Percentiles rank a stretch among this genome's conserved stretches.
Conservation (phyloP, 2,888 invertebrate genomes). For the Eubasilissa splendida region DNA sequence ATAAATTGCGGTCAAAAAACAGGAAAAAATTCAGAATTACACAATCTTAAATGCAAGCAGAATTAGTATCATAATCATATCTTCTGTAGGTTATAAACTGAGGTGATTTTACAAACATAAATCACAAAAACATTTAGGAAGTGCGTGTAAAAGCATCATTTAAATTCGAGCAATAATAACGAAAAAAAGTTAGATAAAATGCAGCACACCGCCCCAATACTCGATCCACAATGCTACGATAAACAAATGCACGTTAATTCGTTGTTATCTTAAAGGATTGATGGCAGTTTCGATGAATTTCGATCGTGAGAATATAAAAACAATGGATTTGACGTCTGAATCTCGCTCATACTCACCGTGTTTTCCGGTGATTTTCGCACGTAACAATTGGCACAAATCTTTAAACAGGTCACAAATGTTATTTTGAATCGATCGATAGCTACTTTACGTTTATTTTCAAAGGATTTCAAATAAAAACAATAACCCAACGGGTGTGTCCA, state of each 20-base stretch:
- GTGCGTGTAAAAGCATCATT: too few relatives aligned
- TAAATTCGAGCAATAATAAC: background rate
- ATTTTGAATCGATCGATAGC: background rate
- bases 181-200: background rate
- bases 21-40: too few relatives aligned
- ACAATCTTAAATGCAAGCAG: too few relatives aligned
- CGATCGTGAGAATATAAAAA: conserved; percentile 18
- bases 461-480: conserved; percentile 38
- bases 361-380: background rate
- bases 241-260: too few relatives aligned
- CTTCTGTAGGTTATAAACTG: too few relatives aligned
- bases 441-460: background rate
- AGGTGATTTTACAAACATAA: too few relatives aligned
- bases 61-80: too few relatives aligned
- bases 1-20: too few relatives aligned
- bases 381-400: background rate
- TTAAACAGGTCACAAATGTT: background rate
- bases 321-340: conserved; percentile 13
- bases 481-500: conserved; percentile 50
- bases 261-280: background rate
- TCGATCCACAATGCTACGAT: too few relatives aligned
- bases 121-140: too few relatives aligned
- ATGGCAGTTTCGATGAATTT: background rate
- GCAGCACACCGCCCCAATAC: too few relatives aligned
- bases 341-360: conserved; percentile 2